Conservation (phyloP, 2,113 vertebrate species). For the Raphicerus campestris region DNA sequence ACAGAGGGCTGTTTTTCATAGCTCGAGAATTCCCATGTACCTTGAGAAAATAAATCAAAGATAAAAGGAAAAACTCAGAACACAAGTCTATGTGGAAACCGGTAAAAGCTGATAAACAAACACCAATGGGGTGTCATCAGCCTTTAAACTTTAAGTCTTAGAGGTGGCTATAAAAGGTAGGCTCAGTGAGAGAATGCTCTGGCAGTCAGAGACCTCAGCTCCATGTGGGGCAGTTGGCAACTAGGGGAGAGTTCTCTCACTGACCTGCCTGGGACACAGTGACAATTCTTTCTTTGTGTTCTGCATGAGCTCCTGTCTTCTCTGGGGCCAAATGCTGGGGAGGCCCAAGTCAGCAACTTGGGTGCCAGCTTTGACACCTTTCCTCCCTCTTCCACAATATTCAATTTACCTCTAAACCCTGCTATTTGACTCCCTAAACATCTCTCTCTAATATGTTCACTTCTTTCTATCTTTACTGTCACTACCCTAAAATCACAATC, state of each 20-base stretch:
- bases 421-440: not conserved
- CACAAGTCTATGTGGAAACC: not conserved
- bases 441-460: not conserved
- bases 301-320: not conserved
- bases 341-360: not conserved
- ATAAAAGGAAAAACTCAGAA: conserved; percentile 30
- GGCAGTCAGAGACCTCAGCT: not conserved
- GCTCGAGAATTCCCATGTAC: not conserved
- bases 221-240: not conserved
- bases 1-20: not conserved
- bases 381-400: not conserved
- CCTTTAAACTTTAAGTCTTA: conserved; percentile 11
- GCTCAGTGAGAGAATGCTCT: not conserved
- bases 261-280: not conserved
- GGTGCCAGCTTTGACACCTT: not conserved
- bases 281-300: not conserved
- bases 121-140: not conserved
- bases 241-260: not conserved
- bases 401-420: not conserved
- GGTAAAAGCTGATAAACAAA: not conserved
- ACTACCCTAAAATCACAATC: not conserved
- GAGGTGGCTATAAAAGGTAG: not conserved
- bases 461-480: not conserved
- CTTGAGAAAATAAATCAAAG: conserved; percentile 5
- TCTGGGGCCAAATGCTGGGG: not conserved